phyloP scores from a whole-genome alignment of 1,140 invertebrate genomes.

The Neomicropteryx cornuta region DNA sequence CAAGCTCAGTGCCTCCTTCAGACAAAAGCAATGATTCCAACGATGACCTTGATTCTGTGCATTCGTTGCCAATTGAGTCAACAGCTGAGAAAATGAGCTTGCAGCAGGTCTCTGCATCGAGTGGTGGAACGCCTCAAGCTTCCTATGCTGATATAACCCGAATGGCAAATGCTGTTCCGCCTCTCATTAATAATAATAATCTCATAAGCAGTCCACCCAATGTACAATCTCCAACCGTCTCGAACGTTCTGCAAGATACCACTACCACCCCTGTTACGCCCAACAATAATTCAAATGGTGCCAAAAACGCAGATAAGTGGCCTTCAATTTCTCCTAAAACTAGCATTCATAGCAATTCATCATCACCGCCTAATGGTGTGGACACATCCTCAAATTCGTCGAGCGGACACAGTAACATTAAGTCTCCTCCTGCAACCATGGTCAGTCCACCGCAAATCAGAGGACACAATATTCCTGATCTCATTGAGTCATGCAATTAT shows the following conservation, averaged over 20 bases:
- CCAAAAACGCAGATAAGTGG: no score
- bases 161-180: constrained; percentile 26
- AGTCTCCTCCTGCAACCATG: not conserved
- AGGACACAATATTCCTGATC: constrained; percentile 34
- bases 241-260: no score
- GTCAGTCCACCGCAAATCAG: constrained; percentile 1
- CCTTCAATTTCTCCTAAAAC: no score
- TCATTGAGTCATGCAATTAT: constrained; percentile 37
- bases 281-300: no score
- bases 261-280: no score
- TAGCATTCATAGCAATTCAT: no score
- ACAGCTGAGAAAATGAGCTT: constrained; percentile 20
- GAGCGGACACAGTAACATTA: no score
- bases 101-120: constrained; percentile 21
- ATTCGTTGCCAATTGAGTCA: constrained; percentile 54
- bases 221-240: not conserved
- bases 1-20: constrained; percentile 47
- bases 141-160: constrained; percentile 66
- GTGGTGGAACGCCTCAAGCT: constrained; percentile 46
- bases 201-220: constrained; percentile 5
- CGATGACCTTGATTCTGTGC: constrained; percentile 59
- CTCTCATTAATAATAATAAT: no score
- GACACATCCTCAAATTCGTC: no score
- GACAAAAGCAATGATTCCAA: constrained; percentile 64
- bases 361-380: no score